Conservation (phyloP, 2,113 vertebrate genomes). For the Burhinus oedicnemus region DNA sequence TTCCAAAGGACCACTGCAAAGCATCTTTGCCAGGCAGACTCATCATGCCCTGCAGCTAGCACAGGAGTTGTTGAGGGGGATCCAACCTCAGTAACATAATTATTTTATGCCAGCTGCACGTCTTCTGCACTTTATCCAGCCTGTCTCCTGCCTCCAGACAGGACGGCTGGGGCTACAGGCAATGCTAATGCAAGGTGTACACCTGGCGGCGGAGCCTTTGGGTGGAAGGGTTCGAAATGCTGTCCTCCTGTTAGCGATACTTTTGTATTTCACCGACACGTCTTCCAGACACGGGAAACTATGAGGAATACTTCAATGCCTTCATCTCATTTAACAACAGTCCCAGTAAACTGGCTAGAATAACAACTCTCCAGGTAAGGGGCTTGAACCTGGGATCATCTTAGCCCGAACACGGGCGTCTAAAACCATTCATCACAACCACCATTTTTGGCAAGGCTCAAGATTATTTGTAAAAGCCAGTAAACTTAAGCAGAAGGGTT, state of each 20-base stretch:
- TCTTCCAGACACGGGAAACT: neutral
- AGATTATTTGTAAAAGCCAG: neutral
- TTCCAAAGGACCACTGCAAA: neutral
- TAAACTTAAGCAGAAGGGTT: neutral
- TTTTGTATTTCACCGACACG: neutral
- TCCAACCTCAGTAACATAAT: neutral
- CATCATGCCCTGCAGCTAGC: neutral
- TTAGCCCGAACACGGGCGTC: neutral
- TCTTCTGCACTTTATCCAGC: neutral
- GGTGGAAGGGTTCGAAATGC: neutral
- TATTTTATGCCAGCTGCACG: rapidly evolving
- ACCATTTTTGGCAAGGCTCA: neutral
- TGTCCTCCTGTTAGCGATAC: neutral
- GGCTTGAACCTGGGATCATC: neutral
- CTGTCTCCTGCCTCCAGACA: neutral
- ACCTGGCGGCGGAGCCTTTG: rapidly evolving
- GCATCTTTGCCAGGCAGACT: neutral
- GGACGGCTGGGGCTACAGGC: rapidly evolving
- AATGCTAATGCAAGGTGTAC: neutral
- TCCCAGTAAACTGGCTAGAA: neutral
- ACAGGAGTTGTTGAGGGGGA: neutral
- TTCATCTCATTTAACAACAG: neutral
- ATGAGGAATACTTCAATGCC: neutral
- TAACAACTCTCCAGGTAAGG: neutral
- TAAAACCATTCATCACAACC: neutral